phyloP scores from a whole-genome alignment of 2,888 invertebrate genomes.

The Watsonalla binaria region DNA sequence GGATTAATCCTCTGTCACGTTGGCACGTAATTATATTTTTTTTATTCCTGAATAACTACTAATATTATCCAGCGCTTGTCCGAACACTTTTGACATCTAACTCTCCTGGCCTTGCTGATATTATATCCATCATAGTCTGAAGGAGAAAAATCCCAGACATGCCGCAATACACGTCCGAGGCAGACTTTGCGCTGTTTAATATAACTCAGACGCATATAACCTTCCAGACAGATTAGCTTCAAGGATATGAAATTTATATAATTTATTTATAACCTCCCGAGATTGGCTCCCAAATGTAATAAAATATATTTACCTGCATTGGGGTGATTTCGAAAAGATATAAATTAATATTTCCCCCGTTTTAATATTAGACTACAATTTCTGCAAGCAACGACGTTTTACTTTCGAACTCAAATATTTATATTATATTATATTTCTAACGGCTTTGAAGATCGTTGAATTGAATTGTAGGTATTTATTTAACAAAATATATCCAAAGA shows the following conservation, averaged over 20 bases:
- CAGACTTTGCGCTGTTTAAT: neutral
- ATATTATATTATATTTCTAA: no score
- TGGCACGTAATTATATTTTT: no score
- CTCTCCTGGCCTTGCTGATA: no score
- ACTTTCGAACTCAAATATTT: no score
- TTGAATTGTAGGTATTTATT: no score
- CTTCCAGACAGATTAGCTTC: conserved; percentile 9
- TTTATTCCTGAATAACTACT: no score
- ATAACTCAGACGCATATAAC: neutral
- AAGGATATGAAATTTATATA: conserved; percentile 13
- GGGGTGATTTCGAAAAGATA: conserved; percentile 7
- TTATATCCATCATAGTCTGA: no score
- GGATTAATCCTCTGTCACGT: no score
- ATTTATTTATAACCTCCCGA: conserved; percentile 14
- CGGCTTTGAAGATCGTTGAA: no score
- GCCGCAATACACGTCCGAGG: neutral
- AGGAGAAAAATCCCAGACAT: neutral
- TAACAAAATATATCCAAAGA: no score
- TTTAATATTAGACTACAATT: neutral
- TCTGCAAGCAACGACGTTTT: neutral
- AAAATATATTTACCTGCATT: conserved; percentile 6
- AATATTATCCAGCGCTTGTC: no score
- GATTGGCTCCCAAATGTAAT: conserved; percentile 14
- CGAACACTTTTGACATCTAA: no score
- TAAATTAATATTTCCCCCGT: neutral